Percentiles rank a stretch among this genome's conserved stretches.
Evolutionary conservation across 1,140 invertebrate species (phyloP).

Genomic region (Drosophila lini): DNA sequence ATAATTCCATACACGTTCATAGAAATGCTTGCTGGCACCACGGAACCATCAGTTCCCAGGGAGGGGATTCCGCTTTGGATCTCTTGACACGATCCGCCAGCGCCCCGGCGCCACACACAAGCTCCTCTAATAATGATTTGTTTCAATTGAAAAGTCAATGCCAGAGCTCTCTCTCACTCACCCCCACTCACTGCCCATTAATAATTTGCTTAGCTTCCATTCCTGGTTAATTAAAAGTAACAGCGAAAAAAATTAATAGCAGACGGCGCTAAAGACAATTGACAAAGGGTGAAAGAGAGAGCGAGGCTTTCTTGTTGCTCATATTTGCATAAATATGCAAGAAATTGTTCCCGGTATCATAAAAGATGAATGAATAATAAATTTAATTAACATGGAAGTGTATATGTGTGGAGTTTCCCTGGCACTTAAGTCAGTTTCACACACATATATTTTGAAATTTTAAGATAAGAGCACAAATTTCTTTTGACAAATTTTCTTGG

Average conservation of each 20-base stretch:
- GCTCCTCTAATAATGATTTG: constrained; percentile 79
- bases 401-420: constrained; percentile 17
- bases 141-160: constrained; percentile 82
- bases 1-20: constrained; percentile 57
- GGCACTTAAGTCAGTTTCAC: constrained; percentile 1
- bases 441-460: neutral
- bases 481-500: neutral
- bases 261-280: constrained; percentile 25
- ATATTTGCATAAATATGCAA: constrained; percentile 43
- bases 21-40: constrained; percentile 24
- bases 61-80: constrained; percentile 18
- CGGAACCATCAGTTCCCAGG: constrained; percentile 27
- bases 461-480: neutral
- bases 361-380: constrained; percentile 37
- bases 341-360: constrained; percentile 18
- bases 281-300: constrained; percentile 31
- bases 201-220: constrained; percentile 50
- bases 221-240: constrained; percentile 54
- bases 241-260: constrained; percentile 6
- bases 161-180: constrained; percentile 36
- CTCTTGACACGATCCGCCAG: constrained; percentile 70
- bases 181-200: constrained; percentile 42
- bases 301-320: constrained; percentile 13
- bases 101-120: constrained; percentile 43
- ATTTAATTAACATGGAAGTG: constrained; percentile 27